Evolutionary conservation across 2,888 invertebrate genomes (phyloP), one percentile per base, ranked within the genome.

Genomic region (Sylvicola cinctus): DNA sequence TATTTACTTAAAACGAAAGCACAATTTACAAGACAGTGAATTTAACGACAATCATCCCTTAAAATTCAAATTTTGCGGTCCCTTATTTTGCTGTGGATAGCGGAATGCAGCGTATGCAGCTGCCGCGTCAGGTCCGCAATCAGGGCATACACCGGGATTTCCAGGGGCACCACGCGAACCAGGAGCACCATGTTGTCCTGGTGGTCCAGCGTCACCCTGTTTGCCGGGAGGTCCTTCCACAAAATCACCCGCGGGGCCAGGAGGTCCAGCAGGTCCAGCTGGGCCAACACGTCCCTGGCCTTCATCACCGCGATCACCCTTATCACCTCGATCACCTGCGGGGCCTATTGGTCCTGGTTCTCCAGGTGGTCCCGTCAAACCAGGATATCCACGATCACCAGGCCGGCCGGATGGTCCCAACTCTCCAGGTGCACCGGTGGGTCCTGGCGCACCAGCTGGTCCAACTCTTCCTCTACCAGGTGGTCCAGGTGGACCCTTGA

Each of bases 271-370:
- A 8, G 60, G 55, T 4, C 73, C 73, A 31, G 60, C 60, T n/a
- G 65, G 62, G n/a, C 73, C 28, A 5, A 13, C 28, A 13, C 51
- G 2, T 1, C 84, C 81, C 3, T 74, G 56, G 1, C 84, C 85
- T 47, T 76, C 71, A 0, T 65, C 45, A 0, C 70, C 78, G 43
- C 71, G 58, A 13, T 79, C 78, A 1, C 84, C 84, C 47, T 74
- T 77, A 37, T 74, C 73, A 0, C 80, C 80, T 40, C 68, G 64
- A 42, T 70, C 70, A 2, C 80, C 79, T 5, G 60, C 49, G 1
- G 56, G 49, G 2, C 81, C 83, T 2, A 36, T 31, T 8, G 43
- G 38, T 8, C 52, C 52, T 1, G 70, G 68, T 33, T 68, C 51
- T 3, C 84, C 84, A 3, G 69, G 66, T 27, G 66, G 60, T 1